Base-by-base conservation (phyloP, 2,797 vertebrate species). In the Rhinichthys osculus region DNA sequence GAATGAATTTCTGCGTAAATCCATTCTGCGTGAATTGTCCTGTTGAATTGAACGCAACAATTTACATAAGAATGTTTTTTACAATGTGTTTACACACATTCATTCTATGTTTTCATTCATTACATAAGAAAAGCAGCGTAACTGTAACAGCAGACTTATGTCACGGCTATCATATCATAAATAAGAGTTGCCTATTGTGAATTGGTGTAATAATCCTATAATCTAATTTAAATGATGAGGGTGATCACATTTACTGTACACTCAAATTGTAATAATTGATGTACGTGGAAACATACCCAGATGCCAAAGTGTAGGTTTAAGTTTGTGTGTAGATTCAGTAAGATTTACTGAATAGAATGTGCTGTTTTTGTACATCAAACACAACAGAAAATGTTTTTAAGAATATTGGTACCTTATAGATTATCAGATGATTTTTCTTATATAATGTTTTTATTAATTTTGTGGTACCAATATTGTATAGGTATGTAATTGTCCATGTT, bases 21-120 rank as follows among this genome's bases (percentile, higher is more conserved):
- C 57, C 57, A 27, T 78, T 40, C 54, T 42, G 38, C 4, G 16
- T 62, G 33, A 78, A 78, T 42, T 44, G 35, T 78, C 76, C 76
- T 3, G 17, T 40, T 78, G 52, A 78, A 78, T 62, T 42, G 54
- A 27, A 42, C 0, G 4, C 54, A 78, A 62, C 35, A 62, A 62
- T 78, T 78, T 74, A 57, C 59, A 38, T 67, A 52, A 33, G 9
- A 19, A 33, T 52, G 42, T 66, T 74, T 52, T 62, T 64, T 74
- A 66, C 64, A 67, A 52, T 78, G 76, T 57, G 76, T 62, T 82
- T 52, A 35, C 27, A 70, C 8, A 9, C 80, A 50, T 67, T 70
- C 30, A 35, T 82, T 44, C 54, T 74, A 47, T 62, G 54, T 78
- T 62, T 78, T 11, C 33, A 59, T 59, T 38, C 7, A 19, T 78